phyloP scores from a whole-genome alignment of 2,888 invertebrate genomes.

The Acleris holmiana region DNA sequence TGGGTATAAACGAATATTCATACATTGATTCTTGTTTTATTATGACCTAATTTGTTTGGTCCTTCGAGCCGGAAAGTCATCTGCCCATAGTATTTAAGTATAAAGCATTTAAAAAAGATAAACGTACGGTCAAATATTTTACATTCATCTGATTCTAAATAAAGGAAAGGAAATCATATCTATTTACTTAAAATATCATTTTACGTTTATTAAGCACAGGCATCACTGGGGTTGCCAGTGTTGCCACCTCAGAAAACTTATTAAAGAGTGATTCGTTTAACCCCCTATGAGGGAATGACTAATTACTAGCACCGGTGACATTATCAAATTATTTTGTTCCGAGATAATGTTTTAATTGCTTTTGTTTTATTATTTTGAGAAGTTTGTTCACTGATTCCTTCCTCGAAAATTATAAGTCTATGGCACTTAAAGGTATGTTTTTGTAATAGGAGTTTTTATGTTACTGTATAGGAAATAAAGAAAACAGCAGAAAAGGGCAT shows the following conservation, averaged over 20 bases:
- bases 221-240: too few species aligned
- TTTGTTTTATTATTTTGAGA: constrained; percentile 11
- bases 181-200: not conserved
- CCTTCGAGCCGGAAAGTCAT: not conserved
- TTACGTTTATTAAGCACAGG: not conserved
- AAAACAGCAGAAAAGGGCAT: not conserved
- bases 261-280: constrained; percentile 69
- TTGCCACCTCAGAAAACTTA: constrained; percentile 56
- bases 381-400: not conserved
- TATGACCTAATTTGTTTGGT: not conserved
- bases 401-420: too few species aligned
- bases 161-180: not conserved
- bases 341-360: constrained; percentile 11
- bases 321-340: constrained; percentile 56
- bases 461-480: too few species aligned
- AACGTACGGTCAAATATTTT: too few species aligned
- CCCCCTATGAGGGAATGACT: constrained; percentile 60
- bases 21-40: not conserved
- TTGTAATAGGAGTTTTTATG: too few species aligned
- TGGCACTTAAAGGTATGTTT: too few species aligned
- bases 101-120: too few species aligned
- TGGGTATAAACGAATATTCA: not conserved
- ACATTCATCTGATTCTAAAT: too few species aligned
- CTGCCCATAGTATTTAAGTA: too few species aligned
- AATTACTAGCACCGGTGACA: constrained; percentile 69